Base-by-base conservation (phyloP, 2,888 invertebrate species). In the Endotricha flammealis region DNA sequence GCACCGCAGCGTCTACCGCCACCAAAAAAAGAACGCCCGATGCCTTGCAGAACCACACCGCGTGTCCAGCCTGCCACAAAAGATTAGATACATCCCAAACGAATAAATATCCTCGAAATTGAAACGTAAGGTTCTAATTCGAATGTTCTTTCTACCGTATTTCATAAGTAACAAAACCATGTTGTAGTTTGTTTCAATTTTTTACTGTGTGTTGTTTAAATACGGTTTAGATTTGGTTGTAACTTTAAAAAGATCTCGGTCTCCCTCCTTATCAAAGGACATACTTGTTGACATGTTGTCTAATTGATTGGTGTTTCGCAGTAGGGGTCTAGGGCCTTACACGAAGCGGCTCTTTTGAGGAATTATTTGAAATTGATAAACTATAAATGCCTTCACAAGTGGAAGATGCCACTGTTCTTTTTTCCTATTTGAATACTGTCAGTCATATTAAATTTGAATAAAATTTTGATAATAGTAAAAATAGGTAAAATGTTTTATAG, bases 241-340 rank as follows among this genome's bases (percentile, higher is more conserved):
- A 42, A 56, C 38, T 43, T 46, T 47, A 42, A 39, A 41, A 41
- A 47, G 41, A 50, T 48, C 57, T 66, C 68, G 72, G 70, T 67
- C 65, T 68, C 64, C 63, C 61, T 64, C 65, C 61, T 74, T 80
- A 76, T 76, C 72, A 74, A 81, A 78, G 76, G 79, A 82, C 83
- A 78, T 68, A 86, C 82, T 85, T 85, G 86, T 86, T 86, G 86
- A 86, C 85, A 86, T 82, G 83, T 83, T 83, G 76, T 85, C 83
- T 86, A 85, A 86, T 86, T 86, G 86, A 86, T 85, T 75, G 83
- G 83, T 78, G 78, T 73, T 79, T 77, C 86, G 56, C 86, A 56
- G 81, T 64, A 75, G 85, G 86, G 80, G 77, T 73, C 73, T 73
- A 69, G 66, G 68, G 76, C 57, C 62, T 60, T 73, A 76, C 71